Conservation (phyloP, 2,888 invertebrate genomes). For the Ectemnius continuus region DNA sequence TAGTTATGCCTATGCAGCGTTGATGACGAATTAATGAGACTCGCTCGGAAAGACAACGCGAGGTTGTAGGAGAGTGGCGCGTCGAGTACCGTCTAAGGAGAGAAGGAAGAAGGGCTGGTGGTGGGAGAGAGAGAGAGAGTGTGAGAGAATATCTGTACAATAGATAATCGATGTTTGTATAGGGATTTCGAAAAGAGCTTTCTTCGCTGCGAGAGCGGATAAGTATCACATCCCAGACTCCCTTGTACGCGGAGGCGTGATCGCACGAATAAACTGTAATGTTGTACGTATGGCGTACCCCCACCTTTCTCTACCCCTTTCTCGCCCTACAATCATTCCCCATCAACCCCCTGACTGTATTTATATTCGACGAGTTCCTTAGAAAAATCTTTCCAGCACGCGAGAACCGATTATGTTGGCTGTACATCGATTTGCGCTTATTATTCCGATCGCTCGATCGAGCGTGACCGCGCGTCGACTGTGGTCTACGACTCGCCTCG, state of each 20-base stretch:
- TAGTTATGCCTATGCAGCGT: conserved; percentile 40
- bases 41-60: neutral
- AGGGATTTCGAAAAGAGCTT: conserved; percentile 38
- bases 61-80: too few species aligned
- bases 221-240: conserved; percentile 13
- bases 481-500: conserved; percentile 2
- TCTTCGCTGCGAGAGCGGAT: conserved; percentile 33
- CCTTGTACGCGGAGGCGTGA: conserved; percentile 34
- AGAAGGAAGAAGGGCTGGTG: conserved; percentile 10
- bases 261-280: conserved; percentile 60
- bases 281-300: conserved; percentile 44
- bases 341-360: too few species aligned
- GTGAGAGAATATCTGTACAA: conserved; percentile 43
- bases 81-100: conserved; percentile 2
- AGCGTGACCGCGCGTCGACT: conserved; percentile 1
- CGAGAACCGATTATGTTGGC: neutral
- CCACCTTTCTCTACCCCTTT: too few species aligned
- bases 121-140: conserved; percentile 6
- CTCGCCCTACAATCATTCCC: too few species aligned
- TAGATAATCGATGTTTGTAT: conserved; percentile 60
- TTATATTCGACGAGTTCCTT: too few species aligned
- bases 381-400: too few species aligned
- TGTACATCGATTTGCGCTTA: too few species aligned
- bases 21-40: conserved; percentile 1
- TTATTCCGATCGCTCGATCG: neutral